phyloP scores from a whole-genome alignment of 2,888 invertebrate genomes.

The Papilio demoleus region DNA sequence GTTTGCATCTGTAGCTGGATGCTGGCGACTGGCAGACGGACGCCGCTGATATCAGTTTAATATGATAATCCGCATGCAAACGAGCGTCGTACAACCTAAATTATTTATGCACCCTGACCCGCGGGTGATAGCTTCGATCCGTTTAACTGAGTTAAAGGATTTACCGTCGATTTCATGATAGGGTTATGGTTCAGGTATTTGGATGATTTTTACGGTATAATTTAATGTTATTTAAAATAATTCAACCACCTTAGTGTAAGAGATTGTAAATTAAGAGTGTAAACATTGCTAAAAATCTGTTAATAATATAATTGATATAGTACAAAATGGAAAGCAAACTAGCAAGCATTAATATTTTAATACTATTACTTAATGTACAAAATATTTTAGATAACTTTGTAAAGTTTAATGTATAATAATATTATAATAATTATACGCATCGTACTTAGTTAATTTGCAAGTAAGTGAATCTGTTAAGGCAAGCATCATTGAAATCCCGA shows the following conservation, averaged over 20 bases:
- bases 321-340: too few relatives aligned
- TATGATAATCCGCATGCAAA: conserved; percentile 83
- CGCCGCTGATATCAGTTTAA: conserved; percentile 80
- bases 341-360: neutral
- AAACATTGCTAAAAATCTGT: too few relatives aligned
- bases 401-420: too few relatives aligned
- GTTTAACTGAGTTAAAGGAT: conserved; percentile 69
- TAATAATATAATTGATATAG: too few relatives aligned
- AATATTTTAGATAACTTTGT: neutral
- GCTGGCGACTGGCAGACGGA: conserved; percentile 53
- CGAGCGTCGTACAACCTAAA: conserved; percentile 79
- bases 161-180: conserved; percentile 47
- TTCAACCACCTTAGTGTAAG: too few relatives aligned
- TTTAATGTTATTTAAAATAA: too few relatives aligned
- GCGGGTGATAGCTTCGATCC: conserved; percentile 72
- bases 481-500: conserved; percentile 60
- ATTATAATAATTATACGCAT: conserved; percentile 59
- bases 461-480: conserved; percentile 76
- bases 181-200: conserved; percentile 52
- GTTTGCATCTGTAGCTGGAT: conserved; percentile 73
- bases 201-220: conserved; percentile 47
- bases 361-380: neutral
- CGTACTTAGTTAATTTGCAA: conserved; percentile 71
- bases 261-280: too few relatives aligned
- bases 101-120: conserved; percentile 81